phyloP scores from a whole-genome alignment of 2,888 invertebrate species.

The Phalangium opilio region DNA sequence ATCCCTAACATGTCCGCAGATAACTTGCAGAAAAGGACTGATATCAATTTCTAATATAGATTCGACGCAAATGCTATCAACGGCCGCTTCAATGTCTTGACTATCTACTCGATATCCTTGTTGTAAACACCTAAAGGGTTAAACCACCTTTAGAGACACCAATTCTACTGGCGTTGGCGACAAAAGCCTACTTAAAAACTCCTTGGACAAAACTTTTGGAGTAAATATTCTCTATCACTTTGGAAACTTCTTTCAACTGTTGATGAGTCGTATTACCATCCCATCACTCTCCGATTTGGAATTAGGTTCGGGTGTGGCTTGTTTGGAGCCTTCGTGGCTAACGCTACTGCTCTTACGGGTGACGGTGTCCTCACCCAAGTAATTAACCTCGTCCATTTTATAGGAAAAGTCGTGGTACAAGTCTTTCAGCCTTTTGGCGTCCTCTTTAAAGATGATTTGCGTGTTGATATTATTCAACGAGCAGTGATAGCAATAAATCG shows the following conservation, averaged over 20 bases:
- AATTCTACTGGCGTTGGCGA: not conserved
- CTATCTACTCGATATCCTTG: conserved; percentile 41
- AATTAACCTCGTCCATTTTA: conserved; percentile 17
- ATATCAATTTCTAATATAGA: conserved; percentile 49
- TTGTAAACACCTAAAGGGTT: conserved; percentile 39
- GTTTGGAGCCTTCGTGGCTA: conserved; percentile 22
- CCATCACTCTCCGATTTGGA: conserved; percentile 21
- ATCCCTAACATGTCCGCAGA: conserved; percentile 43
- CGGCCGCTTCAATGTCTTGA: conserved; percentile 49
- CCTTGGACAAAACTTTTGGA: conserved; percentile 47
- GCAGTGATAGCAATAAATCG: conserved; percentile 53
- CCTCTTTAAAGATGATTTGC: conserved; percentile 27
- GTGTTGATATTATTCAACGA: conserved; percentile 41
- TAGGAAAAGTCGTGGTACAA: conserved; percentile 28
- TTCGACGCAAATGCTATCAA: conserved; percentile 51
- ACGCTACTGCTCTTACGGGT: conserved; percentile 10
- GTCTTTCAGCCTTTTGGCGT: conserved; percentile 23
- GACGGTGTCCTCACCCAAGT: conserved; percentile 12
- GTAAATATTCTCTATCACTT: conserved; percentile 41
- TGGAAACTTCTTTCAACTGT: conserved; percentile 42
- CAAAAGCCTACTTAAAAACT: conserved; percentile 30
- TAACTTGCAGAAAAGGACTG: conserved; percentile 45
- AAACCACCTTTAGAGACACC: not conserved
- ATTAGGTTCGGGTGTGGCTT: conserved; percentile 35
- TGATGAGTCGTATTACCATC: conserved; percentile 31